Evolutionary conservation across 2,888 invertebrate genomes (phyloP), one percentile per base, ranked within the genome.

Genomic region (Exephanes ischioxanthus): DNA sequence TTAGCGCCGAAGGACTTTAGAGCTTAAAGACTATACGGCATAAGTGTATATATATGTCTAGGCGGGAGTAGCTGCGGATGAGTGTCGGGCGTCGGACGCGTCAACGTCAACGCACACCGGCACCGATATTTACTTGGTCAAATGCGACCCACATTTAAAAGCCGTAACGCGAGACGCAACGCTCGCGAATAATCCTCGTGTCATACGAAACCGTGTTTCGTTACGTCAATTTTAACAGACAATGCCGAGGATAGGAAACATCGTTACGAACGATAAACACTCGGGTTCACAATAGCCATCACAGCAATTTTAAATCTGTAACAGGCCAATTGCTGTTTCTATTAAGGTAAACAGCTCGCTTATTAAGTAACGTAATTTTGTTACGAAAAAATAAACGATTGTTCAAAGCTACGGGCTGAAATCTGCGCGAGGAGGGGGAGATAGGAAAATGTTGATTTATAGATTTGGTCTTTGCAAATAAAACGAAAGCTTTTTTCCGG

Each of bases 141-240:
- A 72, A 70, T 70, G 76, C 76, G 80, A 53, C 78, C 76, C 78
- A 82, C 71, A 82, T 80, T 67, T 75, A 76, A 75, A 82, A 51
- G 67, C 37, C 68, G 85, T 82, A 81, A 85, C 58, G 26, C 82
- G 75, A 82, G 79, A 82, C 48, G 48, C 19, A 22, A 55, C 55
- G 53, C 76, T 63, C 33, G 45, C 67, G 55, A 55, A 72, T 77
- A 76, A 78, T 71, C 70, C 73, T 48, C 30, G 68, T 79, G 79
- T 76, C 78, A 79, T 79, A 48, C 33, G 67, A 79, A 79, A 79
- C 78, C 78, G 55, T 45, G 41, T 53, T 4, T 11, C 14, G 26
- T 58, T 41, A 76, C 67, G 82, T 76, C 67, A 67, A 76, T 68
- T 68, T 30, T 33, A 16, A 16, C 14, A 33, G 61, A 81, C 80